Conservation (phyloP, 2,888 invertebrate species). For the Pharmacophagus antenor region DNA sequence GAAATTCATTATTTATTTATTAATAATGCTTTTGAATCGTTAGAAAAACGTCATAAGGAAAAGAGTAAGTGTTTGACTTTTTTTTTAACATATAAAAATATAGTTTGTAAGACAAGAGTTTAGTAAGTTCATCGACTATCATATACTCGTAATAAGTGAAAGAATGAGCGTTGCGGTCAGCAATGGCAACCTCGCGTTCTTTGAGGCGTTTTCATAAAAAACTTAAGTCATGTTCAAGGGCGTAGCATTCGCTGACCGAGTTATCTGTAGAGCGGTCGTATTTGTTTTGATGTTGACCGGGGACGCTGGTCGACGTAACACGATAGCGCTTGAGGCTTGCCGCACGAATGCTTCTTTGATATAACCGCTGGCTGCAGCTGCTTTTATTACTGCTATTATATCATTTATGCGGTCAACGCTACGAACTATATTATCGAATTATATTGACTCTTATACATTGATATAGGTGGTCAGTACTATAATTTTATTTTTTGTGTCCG, state of each 20-base stretch:
- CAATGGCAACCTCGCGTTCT: slow-evolving; percentile 26
- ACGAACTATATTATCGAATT: background rate
- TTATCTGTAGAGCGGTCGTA: slow-evolving; percentile 36
- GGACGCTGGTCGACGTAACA: slow-evolving; percentile 10
- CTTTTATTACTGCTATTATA: background rate
- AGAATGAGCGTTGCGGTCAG: too few species aligned
- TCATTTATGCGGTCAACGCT: background rate
- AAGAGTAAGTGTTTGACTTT: too few species aligned
- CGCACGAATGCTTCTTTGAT: slow-evolving; percentile 7
- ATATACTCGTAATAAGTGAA: too few species aligned
- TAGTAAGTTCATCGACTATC: too few species aligned
- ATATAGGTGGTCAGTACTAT: too few species aligned
- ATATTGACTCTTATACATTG: background rate
- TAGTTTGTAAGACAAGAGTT: too few species aligned
- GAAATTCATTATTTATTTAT: too few species aligned
- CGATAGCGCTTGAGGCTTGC: slow-evolving; percentile 8
- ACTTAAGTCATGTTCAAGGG: slow-evolving; percentile 62
- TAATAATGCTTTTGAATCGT: too few species aligned
- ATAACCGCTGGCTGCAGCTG: background rate
- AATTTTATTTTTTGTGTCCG: too few species aligned
- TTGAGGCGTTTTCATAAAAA: slow-evolving; percentile 36
- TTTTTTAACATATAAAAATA: too few species aligned
- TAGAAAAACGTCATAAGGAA: too few species aligned
- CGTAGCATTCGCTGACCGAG: slow-evolving; percentile 60
- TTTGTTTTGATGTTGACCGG: slow-evolving; percentile 28